Evolutionary conservation across 2,797 vertebrate species (phyloP).

Genomic region (Myotis planiceps): DNA sequence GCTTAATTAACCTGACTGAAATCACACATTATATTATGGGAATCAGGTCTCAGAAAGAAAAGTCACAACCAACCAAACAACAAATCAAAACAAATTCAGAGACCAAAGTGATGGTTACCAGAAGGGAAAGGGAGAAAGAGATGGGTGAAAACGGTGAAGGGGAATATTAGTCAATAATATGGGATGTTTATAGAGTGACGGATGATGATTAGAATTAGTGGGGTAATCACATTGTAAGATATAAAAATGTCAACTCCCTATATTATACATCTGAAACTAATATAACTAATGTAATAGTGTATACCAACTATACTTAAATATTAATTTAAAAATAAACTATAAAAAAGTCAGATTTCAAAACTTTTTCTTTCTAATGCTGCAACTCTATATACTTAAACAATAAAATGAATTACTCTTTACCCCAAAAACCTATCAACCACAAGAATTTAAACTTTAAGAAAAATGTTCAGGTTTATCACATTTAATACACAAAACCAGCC

Average conservation of each 20-base stretch:
- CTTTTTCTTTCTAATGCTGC: background rate
- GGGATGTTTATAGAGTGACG: background rate
- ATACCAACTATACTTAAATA: background rate
- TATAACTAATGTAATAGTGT: background rate
- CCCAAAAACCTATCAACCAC: background rate
- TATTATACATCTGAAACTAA: background rate
- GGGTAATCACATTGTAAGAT: background rate
- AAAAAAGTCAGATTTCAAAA: background rate
- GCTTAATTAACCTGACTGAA: background rate
- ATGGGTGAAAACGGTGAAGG: background rate
- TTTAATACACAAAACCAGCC: background rate
- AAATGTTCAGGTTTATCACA: background rate
- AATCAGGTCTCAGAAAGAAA: background rate
- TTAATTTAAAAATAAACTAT: background rate
- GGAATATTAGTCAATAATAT: background rate
- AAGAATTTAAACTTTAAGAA: background rate
- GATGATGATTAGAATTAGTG: background rate
- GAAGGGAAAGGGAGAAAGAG: background rate
- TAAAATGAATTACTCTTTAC: background rate
- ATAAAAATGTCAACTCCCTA: background rate
- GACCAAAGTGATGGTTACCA: background rate
- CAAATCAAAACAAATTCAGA: background rate
- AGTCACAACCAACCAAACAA: background rate
- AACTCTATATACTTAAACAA: background rate
- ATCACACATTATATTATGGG: background rate